phyloP scores from a whole-genome alignment of 2,797 vertebrate genomes.

The Scomberomorus guttatus region DNA sequence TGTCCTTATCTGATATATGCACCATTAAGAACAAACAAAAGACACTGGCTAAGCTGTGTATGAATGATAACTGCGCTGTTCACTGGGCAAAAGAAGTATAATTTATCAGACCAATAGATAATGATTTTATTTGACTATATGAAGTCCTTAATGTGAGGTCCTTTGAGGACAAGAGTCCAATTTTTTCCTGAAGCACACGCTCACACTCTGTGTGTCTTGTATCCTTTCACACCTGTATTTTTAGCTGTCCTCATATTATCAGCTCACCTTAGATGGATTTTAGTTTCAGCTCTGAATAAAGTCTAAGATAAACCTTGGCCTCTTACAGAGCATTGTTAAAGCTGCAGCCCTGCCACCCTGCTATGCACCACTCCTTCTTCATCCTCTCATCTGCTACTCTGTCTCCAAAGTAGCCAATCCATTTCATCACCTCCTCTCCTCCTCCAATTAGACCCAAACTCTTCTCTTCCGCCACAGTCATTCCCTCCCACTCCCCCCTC shows the following conservation, averaged over 20 bases:
- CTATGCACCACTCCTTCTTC: constrained; percentile 22
- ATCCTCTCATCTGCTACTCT: constrained; percentile 29
- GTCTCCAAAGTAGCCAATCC: constrained; percentile 39
- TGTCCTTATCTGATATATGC: constrained; percentile 11
- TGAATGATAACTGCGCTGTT: constrained; percentile 1
- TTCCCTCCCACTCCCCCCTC: background rate
- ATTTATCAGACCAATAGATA: constrained; percentile 10
- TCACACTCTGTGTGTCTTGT: constrained; percentile 10
- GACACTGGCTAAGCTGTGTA: background rate
- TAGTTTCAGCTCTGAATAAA: constrained; percentile 50
- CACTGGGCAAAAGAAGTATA: background rate
- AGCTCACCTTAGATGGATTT: constrained; percentile 49
- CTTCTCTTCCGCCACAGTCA: background rate
- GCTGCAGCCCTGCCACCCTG: constrained; percentile 27
- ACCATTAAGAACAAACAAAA: constrained; percentile 19
- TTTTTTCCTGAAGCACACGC: constrained; percentile 23
- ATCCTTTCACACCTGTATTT: constrained; percentile 61
- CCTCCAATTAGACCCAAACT: constrained; percentile 48
- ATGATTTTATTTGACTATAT: constrained; percentile 9
- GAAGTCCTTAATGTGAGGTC: background rate
- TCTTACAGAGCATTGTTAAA: constrained; percentile 20
- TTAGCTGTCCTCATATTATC: constrained; percentile 44
- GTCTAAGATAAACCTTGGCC: constrained; percentile 37
- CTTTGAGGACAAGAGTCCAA: constrained; percentile 19
- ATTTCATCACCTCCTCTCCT: constrained; percentile 38